Evolutionary conservation across 2,888 invertebrate species (phyloP), one percentile per base, ranked within the genome.

Genomic region (Heteromyza rotundicornis): DNA sequence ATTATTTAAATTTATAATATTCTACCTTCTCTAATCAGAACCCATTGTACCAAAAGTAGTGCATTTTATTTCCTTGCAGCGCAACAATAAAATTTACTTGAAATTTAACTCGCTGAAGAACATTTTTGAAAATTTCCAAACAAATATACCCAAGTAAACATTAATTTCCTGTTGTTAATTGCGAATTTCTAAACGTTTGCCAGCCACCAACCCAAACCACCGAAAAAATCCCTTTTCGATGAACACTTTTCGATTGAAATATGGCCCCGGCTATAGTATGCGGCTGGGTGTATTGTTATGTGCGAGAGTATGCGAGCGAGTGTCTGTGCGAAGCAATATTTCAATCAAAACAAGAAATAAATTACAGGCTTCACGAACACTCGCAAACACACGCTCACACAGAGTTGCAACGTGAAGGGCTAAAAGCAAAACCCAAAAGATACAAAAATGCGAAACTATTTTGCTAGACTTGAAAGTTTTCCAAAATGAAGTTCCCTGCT

Each of bases 101-200:
- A n/a, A n/a, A n/a, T n/a, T n/a, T n/a, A n/a, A n/a, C n/a, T n/a
- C n/a, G n/a, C n/a, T n/a, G n/a, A n/a, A n/a, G n/a, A n/a, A n/a
- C n/a, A n/a, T n/a, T n/a, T n/a, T n/a, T n/a, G n/a, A n/a, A n/a
- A n/a, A n/a, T n/a, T n/a, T n/a, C n/a, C n/a, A n/a, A n/a, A n/a
- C n/a, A n/a, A n/a, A n/a, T n/a, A n/a, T n/a, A n/a, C n/a, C n/a
- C n/a, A 40, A 40, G 70, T 67, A 67, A 71, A 68, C 67, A 69
- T 70, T 68, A 68, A 74, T 73, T 75, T 76, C 72, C 75, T 70
- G 73, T 63, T 69, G 68, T 71, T 76, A 75, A 76, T 76, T 75
- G 75, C 75, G 68, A 62, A 67, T 67, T 73, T 71, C 68, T 64
- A 70, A 74, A 68, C 72, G 67, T 66, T 70, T 70, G 49, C 50